Conservation (phyloP, 2,113 vertebrate genomes). For the Menidia beryllina region DNA sequence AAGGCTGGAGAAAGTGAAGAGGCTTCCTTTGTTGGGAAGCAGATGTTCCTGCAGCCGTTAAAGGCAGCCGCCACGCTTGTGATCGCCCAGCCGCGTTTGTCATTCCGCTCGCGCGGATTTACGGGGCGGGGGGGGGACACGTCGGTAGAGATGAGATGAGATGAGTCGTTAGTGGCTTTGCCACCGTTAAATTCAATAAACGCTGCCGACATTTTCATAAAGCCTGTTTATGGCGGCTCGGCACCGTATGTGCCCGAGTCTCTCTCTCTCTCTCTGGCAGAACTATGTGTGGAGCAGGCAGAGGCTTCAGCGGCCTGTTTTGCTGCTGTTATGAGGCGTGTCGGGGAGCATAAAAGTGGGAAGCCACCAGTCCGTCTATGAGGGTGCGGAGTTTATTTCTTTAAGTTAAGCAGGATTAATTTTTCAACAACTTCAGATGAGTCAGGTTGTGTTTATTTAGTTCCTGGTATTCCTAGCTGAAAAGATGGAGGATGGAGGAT, state of each 20-base stretch:
- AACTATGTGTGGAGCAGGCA: conserved; percentile 55
- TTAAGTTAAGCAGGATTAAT: background rate
- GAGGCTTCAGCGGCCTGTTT: conserved; percentile 49
- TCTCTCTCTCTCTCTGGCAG: conserved; percentile 49
- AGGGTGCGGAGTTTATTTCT: conserved; percentile 14
- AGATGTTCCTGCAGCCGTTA: background rate
- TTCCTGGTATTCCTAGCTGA: background rate
- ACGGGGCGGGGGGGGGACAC: conserved; percentile 38
- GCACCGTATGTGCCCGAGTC: conserved; percentile 70
- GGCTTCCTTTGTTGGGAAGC: background rate
- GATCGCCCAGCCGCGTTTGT: conserved; percentile 42
- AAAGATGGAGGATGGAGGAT: background rate
- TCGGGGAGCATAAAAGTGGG: conserved; percentile 42
- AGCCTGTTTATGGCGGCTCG: conserved; percentile 78
- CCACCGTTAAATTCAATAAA: conserved; percentile 85
- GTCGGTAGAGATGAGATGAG: conserved; percentile 43
- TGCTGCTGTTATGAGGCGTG: conserved; percentile 76
- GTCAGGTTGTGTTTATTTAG: conserved; percentile 5
- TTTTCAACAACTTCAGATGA: background rate
- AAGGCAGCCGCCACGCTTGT: background rate
- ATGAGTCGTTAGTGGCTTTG: conserved; percentile 58
- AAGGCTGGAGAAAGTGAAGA: background rate
- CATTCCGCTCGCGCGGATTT: conserved; percentile 46
- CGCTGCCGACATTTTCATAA: conserved; percentile 85
- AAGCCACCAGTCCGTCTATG: conserved; percentile 35